Conservation (phyloP, 1,140 invertebrate genomes). For the Cydia strobilella region DNA sequence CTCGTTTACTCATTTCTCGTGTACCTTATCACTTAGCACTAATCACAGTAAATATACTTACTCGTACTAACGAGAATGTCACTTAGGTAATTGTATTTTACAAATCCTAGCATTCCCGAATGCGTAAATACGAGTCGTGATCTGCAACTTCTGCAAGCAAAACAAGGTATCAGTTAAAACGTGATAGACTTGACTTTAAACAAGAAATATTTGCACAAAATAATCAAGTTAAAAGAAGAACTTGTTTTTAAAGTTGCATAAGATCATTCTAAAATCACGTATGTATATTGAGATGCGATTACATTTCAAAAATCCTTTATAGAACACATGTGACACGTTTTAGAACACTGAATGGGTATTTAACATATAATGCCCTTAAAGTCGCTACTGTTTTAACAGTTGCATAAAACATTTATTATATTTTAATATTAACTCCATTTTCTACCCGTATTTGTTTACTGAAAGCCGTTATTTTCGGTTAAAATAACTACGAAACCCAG, state of each 20-base stretch:
- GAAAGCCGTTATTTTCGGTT: conserved; percentile 11
- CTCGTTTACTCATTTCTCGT: background rate
- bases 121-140: no score
- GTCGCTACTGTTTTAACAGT: conserved; percentile 13
- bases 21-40: background rate
- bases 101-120: no score
- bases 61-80: no score
- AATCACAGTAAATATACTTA: no score
- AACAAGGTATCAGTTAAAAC: no score
- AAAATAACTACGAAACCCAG: conserved; percentile 26
- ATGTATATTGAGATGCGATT: background rate
- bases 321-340: conserved; percentile 51
- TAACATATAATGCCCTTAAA: conserved; percentile 18
- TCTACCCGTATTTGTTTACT: background rate
- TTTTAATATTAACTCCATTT: conserved; percentile 5
- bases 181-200: no score
- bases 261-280: background rate
- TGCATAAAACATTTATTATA: conserved; percentile 22
- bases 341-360: conserved; percentile 26
- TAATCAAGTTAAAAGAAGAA: no score
- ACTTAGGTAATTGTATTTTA: no score
- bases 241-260: background rate
- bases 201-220: no score
- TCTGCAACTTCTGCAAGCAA: no score
- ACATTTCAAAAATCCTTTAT: conserved; percentile 35